These are phyloP conservation scores for Drosophila diplacantha DNA, from an alignment of 2,888 invertebrate species.

Conservation along the genomic window DNA sequence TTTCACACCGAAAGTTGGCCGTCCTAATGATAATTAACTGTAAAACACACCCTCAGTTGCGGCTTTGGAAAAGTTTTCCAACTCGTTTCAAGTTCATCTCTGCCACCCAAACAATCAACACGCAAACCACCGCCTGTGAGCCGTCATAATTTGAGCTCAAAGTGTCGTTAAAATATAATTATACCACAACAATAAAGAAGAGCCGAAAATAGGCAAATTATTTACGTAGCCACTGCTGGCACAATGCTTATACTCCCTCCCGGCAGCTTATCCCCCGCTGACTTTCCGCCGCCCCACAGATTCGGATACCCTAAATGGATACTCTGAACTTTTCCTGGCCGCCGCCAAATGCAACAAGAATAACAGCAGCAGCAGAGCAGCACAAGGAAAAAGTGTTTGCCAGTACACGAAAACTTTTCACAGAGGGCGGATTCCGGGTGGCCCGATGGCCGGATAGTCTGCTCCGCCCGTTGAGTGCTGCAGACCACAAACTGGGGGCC, in stretches of 20 bases:
- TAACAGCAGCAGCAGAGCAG: conserved; percentile 40
- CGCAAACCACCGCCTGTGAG: conserved; percentile 13
- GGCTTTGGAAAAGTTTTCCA: conserved; percentile 18
- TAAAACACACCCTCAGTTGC: conserved; percentile 16
- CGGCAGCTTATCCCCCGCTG: conserved; percentile 20
- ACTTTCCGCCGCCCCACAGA: conserved; percentile 15
- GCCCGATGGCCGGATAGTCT: conserved; percentile 13
- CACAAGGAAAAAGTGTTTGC: conserved; percentile 54
- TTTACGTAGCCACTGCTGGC: conserved; percentile 47
- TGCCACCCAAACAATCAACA: conserved; percentile 26
- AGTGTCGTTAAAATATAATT: conserved; percentile 56
- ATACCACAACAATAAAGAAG: conserved; percentile 45
- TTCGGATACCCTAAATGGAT: conserved; percentile 45
- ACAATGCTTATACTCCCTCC: conserved; percentile 27
- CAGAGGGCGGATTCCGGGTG: conserved; percentile 30
- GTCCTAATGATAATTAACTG: conserved; percentile 29
- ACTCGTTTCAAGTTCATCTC: conserved; percentile 41
- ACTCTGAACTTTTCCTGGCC: conserved; percentile 51
- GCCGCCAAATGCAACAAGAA: conserved; percentile 44
- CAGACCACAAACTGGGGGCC: conserved; percentile 31
- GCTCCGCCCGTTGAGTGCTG: conserved; percentile 43
- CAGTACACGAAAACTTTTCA: conserved; percentile 58
- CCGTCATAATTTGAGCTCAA: conserved; percentile 39
- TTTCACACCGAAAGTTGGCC: conserved; percentile 13
- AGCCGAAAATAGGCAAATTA: conserved; percentile 53